phyloP scores from a whole-genome alignment of 2,113 vertebrate species.

The Neodon shergylaensis region DNA sequence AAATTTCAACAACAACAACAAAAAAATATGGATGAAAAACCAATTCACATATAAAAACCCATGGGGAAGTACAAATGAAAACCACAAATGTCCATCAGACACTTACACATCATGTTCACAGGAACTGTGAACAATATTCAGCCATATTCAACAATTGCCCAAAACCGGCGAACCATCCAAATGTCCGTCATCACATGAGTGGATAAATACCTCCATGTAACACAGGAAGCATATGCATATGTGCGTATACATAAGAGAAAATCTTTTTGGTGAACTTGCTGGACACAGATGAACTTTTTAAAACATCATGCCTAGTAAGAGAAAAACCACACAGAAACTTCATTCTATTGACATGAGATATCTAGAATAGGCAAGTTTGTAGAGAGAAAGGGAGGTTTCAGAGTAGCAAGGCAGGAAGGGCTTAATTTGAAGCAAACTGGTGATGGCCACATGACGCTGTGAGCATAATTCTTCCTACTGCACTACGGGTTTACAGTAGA shows the following conservation, averaged over 20 bases:
- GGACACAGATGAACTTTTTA: background rate
- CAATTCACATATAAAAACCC: background rate
- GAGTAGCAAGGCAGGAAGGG: no score
- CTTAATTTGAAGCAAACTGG: background rate
- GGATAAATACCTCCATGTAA: background rate
- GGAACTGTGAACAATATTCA: background rate
- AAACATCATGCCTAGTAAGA: background rate
- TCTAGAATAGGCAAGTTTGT: background rate
- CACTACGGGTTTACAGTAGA: background rate
- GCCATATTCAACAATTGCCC: background rate
- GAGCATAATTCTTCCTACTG: background rate
- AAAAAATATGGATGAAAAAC: background rate
- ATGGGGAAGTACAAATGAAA: constrained; percentile 24
- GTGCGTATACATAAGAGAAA: background rate
- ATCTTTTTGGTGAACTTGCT: background rate
- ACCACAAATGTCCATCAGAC: background rate
- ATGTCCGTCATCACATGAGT: background rate
- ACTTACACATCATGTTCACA: background rate
- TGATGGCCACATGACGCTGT: background rate
- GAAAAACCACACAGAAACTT: background rate
- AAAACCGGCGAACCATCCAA: background rate
- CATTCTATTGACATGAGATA: background rate
- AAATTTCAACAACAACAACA: background rate
- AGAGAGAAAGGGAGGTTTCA: background rate
- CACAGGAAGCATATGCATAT: background rate